Conservation (phyloP, 2,113 vertebrate species). For the Nansenia antarctica region DNA sequence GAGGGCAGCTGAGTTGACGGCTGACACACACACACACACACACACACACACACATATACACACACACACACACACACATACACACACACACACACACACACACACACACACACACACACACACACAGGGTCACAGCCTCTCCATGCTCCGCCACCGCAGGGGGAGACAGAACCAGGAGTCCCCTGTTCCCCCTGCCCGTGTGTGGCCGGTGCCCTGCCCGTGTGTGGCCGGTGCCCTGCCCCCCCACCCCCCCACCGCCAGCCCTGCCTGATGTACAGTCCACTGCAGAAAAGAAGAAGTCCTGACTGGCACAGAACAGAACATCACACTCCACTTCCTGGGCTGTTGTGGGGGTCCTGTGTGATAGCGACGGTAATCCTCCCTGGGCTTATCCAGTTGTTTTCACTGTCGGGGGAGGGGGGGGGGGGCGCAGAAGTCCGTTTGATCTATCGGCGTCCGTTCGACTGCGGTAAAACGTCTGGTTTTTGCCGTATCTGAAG, state of each 20-base stretch:
- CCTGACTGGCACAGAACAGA: background rate
- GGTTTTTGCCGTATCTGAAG: too few relatives aligned
- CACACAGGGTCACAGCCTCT: conserved; percentile 6
- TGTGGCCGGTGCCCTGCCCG: conserved; percentile 33
- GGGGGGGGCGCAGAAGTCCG: too few relatives aligned
- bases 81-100: too few relatives aligned
- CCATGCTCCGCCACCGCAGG: conserved; percentile 25
- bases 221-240: conserved; percentile 29
- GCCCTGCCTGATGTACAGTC: conserved; percentile 38
- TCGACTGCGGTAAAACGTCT: too few relatives aligned
- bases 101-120: background rate
- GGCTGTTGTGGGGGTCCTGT: background rate
- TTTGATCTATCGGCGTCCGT: too few relatives aligned
- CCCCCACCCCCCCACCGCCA: conserved; percentile 40
- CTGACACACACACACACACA: conserved; percentile 28
- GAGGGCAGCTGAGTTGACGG: conserved; percentile 23
- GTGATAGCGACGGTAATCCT: too few relatives aligned
- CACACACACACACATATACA: too few relatives aligned
- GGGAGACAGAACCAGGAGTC: conserved; percentile 10
- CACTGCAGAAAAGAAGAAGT: background rate
- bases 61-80: too few relatives aligned
- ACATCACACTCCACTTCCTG: background rate
- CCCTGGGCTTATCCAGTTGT: too few relatives aligned
- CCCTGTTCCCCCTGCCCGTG: conserved; percentile 10
- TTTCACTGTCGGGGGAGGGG: background rate